Conservation (phyloP, 2,888 invertebrate species). For the Drosophila kambysellisi region DNA sequence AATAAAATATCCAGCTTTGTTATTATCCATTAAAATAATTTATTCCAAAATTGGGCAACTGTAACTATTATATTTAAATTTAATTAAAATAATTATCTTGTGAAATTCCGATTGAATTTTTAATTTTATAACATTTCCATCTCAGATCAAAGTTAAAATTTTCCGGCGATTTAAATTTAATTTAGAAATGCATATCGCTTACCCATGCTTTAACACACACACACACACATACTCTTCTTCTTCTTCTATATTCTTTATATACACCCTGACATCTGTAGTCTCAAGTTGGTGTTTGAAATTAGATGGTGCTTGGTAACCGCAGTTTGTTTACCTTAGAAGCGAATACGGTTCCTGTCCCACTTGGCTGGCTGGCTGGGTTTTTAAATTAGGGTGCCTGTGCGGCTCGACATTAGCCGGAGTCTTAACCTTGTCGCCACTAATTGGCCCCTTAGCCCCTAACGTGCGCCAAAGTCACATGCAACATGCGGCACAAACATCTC, state of each 20-base stretch:
- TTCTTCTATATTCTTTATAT: background rate
- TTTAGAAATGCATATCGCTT: background rate
- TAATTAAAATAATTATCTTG: no score
- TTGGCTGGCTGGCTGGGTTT: conserved; percentile 3
- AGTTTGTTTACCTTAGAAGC: conserved; percentile 59
- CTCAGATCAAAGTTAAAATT: background rate
- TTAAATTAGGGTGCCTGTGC: conserved; percentile 40
- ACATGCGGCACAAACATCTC: conserved; percentile 61
- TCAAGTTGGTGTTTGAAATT: conserved; percentile 17
- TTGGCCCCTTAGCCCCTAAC: conserved; percentile 58
- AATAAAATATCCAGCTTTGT: background rate
- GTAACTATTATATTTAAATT: background rate
- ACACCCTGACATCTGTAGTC: background rate
- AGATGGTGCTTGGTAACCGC: conserved; percentile 47
- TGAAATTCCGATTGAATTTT: no score
- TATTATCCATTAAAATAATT: background rate
- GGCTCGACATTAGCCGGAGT: conserved; percentile 51
- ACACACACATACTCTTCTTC: no score
- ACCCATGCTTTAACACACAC: background rate
- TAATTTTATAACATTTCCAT: background rate
- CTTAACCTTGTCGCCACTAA: conserved; percentile 79
- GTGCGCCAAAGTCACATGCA: conserved; percentile 72
- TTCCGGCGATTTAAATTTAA: background rate
- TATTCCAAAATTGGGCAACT: background rate
- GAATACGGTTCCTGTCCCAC: background rate